Conservation (phyloP, 2,113 vertebrate genomes). For the Haplochromis vanheusdeni region DNA sequence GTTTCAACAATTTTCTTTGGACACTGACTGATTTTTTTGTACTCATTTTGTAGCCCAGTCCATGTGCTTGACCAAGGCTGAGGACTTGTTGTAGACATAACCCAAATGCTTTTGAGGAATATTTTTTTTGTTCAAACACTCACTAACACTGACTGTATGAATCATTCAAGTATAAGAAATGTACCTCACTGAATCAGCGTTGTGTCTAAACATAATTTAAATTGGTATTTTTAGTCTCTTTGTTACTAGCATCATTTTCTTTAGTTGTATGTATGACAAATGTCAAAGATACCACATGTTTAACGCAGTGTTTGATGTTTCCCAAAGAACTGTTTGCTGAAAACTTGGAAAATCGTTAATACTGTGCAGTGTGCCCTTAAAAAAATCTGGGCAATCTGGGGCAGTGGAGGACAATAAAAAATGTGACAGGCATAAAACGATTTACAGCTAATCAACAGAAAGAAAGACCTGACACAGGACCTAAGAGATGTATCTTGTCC, state of each 20-base stretch:
- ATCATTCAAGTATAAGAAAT: neutral
- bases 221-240: neutral
- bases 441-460: neutral
- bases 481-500: neutral
- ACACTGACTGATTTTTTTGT: neutral
- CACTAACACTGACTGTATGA: neutral
- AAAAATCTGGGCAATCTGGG: neutral
- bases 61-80: neutral
- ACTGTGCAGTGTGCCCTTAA: neutral
- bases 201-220: neutral
- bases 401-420: neutral
- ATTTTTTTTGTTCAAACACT: neutral
- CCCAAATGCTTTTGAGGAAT: neutral
- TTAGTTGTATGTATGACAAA: neutral
- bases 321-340: neutral
- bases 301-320: neutral
- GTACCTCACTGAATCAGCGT: neutral
- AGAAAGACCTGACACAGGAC: neutral
- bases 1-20: neutral
- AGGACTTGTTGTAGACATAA: neutral
- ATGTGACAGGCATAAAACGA: neutral
- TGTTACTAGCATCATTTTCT: neutral
- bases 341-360: rapidly evolving
- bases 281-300: neutral
- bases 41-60: rapidly evolving